Base-by-base conservation (phyloP, 2,888 invertebrate genomes). In the Ophion costatus region DNA sequence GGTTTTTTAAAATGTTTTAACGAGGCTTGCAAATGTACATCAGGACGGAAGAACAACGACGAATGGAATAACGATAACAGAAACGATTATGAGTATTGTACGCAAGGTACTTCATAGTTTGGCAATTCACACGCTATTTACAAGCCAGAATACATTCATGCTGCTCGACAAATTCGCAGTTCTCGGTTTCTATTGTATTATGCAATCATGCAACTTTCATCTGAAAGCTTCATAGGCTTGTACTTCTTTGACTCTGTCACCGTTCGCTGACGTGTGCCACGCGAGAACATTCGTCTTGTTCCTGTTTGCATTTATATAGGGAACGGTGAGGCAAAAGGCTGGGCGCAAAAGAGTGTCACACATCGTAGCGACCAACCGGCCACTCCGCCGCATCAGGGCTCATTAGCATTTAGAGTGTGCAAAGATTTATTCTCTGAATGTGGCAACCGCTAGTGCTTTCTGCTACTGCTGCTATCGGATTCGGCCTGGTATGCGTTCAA, bases 351-450 rank as follows among this genome's bases (percentile, higher is more conserved):
- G 63, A 70, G 69, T 80, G 61, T 71, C 67, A 33, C 67, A 33
- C n/a, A 61, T 38, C 59, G 66, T 79, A 42, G 51, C 56, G 29
- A 67, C 67, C 57, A 73, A 75, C 73, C 73, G 80, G 71, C 75
- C 82, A 24, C 73, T 70, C 71, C 70, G 61, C 61, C 51, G 74
- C 66, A 80, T 80, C 77, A 80, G 73, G 64, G 77, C 89, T 91
- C 90, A 91, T 91, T 91, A 91, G 90, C 91, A 91, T 91, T 91
- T 91, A 91, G 90, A 91, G 90, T 90, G 90, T 88, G 86, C 87
- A 87, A 89, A 90, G 89, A 91, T 91, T 91, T 91, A 91, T 91
- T 89, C 89, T 86, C 86, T 64, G 83, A 80, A 86, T 84, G 84
- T 89, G 57, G 87, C 79, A 90, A 91, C 88, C 89, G 86, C 84